phyloP scores from a whole-genome alignment of 2,797 vertebrate species.

The Trematomus bernacchii region DNA sequence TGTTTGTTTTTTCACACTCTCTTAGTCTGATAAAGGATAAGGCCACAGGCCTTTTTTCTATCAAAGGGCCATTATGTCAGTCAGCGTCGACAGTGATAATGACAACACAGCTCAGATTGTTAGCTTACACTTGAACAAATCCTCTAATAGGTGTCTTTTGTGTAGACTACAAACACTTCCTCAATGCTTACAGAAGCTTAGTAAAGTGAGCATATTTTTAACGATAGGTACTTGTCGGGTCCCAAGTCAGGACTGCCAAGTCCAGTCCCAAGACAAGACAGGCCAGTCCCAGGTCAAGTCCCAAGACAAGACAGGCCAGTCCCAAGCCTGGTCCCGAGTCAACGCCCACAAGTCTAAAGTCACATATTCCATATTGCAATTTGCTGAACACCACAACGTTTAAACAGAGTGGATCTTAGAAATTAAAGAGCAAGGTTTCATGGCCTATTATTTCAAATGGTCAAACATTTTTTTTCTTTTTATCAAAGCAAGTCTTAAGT shows the following conservation, averaged over 20 bases:
- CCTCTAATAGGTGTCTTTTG: conserved; percentile 29
- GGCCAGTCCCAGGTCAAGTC: too few species aligned
- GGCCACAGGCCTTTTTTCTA: neutral
- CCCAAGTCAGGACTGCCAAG: neutral
- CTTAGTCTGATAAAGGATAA: conserved; percentile 18
- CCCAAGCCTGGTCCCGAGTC: too few species aligned
- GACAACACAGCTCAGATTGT: conserved; percentile 15
- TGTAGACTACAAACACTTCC: neutral
- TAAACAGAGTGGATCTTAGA: too few species aligned
- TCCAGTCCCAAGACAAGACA: too few species aligned
- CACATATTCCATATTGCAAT: too few species aligned
- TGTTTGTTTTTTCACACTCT: conserved; percentile 20
- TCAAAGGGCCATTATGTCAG: conserved; percentile 18
- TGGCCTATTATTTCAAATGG: too few species aligned
- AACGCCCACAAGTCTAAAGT: too few species aligned
- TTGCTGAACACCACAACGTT: too few species aligned
- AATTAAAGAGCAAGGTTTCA: too few species aligned
- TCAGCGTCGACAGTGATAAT: conserved; percentile 13
- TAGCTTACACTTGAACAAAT: conserved; percentile 21
- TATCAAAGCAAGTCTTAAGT: too few species aligned
- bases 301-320: too few species aligned
- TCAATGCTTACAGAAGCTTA: conserved; percentile 4
- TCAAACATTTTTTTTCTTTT: too few species aligned
- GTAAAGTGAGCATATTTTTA: neutral
- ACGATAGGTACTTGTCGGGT: neutral